Percentiles rank a stretch among this genome's conserved stretches.
Conservation (phyloP, 2,888 invertebrate species). For the Andrena haemorrhoa region DNA sequence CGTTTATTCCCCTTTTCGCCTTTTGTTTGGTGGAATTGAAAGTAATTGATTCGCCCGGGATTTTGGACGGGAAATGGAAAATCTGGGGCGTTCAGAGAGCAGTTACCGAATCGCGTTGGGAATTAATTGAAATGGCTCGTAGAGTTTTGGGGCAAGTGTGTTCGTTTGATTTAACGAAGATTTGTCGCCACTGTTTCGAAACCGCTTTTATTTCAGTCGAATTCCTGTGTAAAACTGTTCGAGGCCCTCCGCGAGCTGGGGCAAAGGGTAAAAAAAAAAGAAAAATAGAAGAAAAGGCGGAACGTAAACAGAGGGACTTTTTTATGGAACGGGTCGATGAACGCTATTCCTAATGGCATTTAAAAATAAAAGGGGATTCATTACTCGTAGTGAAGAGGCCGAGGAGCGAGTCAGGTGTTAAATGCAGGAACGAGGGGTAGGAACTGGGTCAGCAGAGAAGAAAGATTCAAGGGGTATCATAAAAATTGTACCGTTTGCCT, state of each 20-base stretch:
- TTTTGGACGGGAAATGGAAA: too few species aligned
- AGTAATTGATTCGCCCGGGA: too few species aligned
- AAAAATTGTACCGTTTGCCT: conserved; percentile 48
- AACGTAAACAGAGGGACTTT: conserved; percentile 24
- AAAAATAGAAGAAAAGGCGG: conserved; percentile 2
- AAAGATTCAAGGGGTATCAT: conserved; percentile 60
- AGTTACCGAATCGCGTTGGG: too few species aligned
- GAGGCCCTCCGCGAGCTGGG: conserved; percentile 1
- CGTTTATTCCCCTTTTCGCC: too few species aligned
- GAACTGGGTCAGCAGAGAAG: conserved; percentile 63
- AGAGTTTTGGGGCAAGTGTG: too few species aligned
- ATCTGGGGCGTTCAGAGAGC: too few species aligned
- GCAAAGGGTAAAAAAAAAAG: not conserved
- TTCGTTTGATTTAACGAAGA: too few species aligned
- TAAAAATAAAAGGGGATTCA: conserved; percentile 61
- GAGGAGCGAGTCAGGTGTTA: conserved; percentile 64
- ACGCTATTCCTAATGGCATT: conserved; percentile 58
- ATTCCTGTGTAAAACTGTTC: not conserved
- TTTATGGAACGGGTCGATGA: conserved; percentile 45
- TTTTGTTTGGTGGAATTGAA: too few species aligned
- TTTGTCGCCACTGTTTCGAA: too few species aligned
- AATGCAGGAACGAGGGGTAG: conserved; percentile 54
- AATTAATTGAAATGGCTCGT: too few species aligned
- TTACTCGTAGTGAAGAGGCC: conserved; percentile 54
- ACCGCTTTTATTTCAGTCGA: too few species aligned